A percentile compares a stretch with the other conserved stretches of the same genome.
Evolutionary conservation across 2,113 vertebrate species (phyloP).

Genomic region (Trogon melanurus): DNA sequence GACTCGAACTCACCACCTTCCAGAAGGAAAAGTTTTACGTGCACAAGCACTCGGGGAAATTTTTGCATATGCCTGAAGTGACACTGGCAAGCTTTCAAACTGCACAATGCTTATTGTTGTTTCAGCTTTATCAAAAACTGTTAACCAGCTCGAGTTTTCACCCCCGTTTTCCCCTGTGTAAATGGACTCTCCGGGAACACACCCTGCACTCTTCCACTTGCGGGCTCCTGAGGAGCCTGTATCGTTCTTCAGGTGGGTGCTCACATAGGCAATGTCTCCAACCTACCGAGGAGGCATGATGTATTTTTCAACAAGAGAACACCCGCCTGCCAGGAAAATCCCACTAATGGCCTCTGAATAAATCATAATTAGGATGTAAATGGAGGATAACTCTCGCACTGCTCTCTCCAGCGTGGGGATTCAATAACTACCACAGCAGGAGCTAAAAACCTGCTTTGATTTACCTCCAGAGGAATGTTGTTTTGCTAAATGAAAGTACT

Average conservation of each 20-base stretch:
- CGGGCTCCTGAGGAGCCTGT: neutral
- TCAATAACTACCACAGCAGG: constrained; percentile 29
- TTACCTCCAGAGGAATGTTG: constrained; percentile 9
- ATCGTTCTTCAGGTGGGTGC: rapidly evolving
- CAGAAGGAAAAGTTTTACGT: neutral
- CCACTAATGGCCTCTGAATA: constrained; percentile 2
- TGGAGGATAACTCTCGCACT: neutral
- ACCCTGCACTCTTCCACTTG: neutral
- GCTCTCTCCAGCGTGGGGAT: neutral
- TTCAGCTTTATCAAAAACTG: neutral
- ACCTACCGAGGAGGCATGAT: neutral
- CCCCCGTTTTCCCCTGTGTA: neutral
- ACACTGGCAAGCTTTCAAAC: neutral
- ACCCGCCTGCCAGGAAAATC: constrained; percentile 17
- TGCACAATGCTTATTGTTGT: neutral
- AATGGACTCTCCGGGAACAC: neutral
- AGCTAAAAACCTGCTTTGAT: constrained; percentile 3
- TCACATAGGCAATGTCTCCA: neutral
- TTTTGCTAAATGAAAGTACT: neutral
- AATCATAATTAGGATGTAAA: neutral
- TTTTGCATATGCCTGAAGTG: neutral
- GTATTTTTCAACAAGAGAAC: neutral
- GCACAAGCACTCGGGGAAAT: rapidly evolving
- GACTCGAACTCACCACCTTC: neutral
- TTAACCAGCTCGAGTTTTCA: neutral